A percentile compares a stretch with the other conserved stretches of the same genome.
Conservation (phyloP, 2,888 invertebrate species). For the Oligia latruncula region DNA sequence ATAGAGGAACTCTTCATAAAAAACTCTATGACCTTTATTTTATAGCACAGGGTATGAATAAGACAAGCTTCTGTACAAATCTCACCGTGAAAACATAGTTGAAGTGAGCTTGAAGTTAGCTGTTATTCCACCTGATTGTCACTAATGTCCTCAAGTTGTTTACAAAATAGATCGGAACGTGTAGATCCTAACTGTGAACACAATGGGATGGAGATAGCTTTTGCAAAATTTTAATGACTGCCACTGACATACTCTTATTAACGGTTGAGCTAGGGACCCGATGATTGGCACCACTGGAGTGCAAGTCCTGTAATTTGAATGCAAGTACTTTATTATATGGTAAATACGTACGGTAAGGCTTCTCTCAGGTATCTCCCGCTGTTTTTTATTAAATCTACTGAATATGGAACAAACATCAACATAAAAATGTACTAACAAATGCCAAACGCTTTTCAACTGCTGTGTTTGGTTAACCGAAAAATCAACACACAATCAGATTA, state of each 20-base stretch:
- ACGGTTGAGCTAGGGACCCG: neutral
- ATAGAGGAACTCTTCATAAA: slow-evolving; percentile 62
- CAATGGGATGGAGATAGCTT: neutral
- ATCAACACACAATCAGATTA: neutral
- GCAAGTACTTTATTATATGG: neutral
- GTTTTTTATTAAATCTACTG: neutral
- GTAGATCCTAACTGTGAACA: neutral
- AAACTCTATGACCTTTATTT: slow-evolving; percentile 62
- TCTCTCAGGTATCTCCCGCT: neutral
- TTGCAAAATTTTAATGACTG: neutral
- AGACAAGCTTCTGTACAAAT: slow-evolving; percentile 10
- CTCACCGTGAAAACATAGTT: neutral
- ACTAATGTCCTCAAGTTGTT: neutral
- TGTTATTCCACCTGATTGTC: neutral
- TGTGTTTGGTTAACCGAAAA: neutral
- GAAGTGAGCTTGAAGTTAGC: neutral
- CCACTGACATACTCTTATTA: too few relatives aligned
- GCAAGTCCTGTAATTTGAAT: neutral
- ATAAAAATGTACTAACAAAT: neutral
- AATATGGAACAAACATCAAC: neutral
- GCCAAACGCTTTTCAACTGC: neutral
- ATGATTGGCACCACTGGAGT: neutral
- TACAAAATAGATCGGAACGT: neutral
- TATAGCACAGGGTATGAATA: slow-evolving; percentile 45
- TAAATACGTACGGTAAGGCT: neutral